These are phyloP conservation scores for Capromys pilorides DNA, from an alignment of 2,797 vertebrate species.

Conservation along the genomic window DNA sequence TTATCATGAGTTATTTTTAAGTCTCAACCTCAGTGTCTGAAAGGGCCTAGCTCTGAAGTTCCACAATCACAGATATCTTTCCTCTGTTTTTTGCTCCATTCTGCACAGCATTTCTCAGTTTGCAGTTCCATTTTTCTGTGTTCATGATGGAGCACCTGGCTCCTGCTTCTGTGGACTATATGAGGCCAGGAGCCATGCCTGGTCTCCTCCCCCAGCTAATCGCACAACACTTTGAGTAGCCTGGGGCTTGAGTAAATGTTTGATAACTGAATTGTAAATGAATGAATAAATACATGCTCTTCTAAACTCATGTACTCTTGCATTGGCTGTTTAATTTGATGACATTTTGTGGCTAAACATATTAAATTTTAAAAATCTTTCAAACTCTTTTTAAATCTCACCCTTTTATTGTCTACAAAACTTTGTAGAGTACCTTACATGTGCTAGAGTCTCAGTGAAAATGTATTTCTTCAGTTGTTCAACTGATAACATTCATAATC, in stretches of 20 bases:
- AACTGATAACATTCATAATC: background rate
- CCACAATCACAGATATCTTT: background rate
- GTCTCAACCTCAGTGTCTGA: background rate
- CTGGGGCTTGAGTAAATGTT: background rate
- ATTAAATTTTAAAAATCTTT: background rate
- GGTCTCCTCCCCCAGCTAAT: too few species aligned
- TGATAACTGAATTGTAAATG: background rate
- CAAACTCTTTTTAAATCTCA: background rate
- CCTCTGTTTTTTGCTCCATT: background rate
- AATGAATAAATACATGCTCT: background rate
- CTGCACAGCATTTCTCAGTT: background rate
- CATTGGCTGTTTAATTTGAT: background rate
- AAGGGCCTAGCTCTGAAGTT: background rate
- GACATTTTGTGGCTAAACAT: background rate
- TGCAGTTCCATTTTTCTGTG: background rate
- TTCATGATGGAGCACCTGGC: background rate
- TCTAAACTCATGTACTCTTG: background rate
- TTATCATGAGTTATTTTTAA: background rate
- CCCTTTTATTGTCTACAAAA: background rate
- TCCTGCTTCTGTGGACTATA: background rate
- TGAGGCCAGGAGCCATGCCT: background rate
- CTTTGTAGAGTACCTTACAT: background rate
- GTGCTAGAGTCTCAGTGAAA: background rate
- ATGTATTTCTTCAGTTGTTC: background rate
- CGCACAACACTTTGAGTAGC: background rate